A percentile compares a stretch with the other conserved stretches of the same genome.
phyloP scores from a whole-genome alignment of 1,140 invertebrate genomes.

The Metaphire vulgaris region DNA sequence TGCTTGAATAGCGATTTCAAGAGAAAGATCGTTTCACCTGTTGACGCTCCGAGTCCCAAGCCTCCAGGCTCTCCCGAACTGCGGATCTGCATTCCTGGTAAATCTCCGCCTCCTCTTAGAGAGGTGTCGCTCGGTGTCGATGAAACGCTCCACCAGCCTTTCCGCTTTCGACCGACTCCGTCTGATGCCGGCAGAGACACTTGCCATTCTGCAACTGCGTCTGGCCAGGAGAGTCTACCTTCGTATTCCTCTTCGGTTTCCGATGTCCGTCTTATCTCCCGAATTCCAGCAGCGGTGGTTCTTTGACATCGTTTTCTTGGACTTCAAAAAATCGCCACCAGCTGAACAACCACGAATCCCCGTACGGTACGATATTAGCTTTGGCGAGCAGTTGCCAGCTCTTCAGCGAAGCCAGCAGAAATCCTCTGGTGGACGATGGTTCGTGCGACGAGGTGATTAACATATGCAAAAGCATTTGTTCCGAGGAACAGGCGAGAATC shows the following conservation, averaged over 20 bases:
- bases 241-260: background rate
- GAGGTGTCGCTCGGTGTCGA: too few relatives aligned
- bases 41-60: too few relatives aligned
- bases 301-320: background rate
- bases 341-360: too few relatives aligned
- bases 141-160: too few relatives aligned
- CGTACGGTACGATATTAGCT: conserved; percentile 6
- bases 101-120: too few relatives aligned
- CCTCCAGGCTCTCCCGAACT: too few relatives aligned
- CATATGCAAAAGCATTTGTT: background rate
- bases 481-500: background rate
- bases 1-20: too few relatives aligned
- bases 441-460: background rate
- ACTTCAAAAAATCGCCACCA: too few relatives aligned
- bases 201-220: background rate
- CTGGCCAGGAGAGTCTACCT: background rate
- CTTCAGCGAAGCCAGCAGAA: conserved; percentile 16
- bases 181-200: too few relatives aligned
- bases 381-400: conserved; percentile 4
- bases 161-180: too few relatives aligned
- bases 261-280: background rate
- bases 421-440: background rate
- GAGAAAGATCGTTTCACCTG: too few relatives aligned
- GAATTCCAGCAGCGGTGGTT: background rate
- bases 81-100: too few relatives aligned